phyloP scores from a whole-genome alignment of 35 echinoderm and acorn worm species.

The Patiria miniata region DNA sequence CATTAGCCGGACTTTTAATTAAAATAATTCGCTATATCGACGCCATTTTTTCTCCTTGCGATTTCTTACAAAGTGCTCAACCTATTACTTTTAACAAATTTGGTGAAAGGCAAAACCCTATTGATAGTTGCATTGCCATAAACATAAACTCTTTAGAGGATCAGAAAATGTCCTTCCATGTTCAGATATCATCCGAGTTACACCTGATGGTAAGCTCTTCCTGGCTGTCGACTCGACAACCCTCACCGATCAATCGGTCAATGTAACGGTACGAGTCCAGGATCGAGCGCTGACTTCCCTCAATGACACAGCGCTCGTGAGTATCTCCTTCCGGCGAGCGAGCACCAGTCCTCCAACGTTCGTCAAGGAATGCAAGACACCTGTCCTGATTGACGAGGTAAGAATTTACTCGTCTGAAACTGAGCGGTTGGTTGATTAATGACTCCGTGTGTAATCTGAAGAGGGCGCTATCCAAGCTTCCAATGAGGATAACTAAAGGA shows the following conservation, averaged over 20 bases:
- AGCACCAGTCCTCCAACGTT: background rate
- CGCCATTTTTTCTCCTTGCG: too few relatives aligned
- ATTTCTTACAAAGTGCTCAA: too few relatives aligned
- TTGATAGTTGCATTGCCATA: too few relatives aligned
- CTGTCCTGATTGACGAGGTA: background rate
- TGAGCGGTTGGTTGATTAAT: too few relatives aligned
- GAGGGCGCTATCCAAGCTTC: too few relatives aligned
- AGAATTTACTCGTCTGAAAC: background rate
- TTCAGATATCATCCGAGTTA: background rate
- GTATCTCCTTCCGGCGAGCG: background rate
- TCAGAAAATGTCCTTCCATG: background rate
- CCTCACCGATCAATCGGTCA: background rate
- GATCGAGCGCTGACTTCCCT: background rate
- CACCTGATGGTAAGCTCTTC: background rate
- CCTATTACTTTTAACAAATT: too few relatives aligned
- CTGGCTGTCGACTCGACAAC: background rate
- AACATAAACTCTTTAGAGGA: too few relatives aligned
- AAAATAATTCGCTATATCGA: too few relatives aligned
- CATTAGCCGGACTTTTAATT: too few relatives aligned
- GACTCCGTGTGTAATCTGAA: too few relatives aligned
- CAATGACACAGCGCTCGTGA: conserved; percentile 2
- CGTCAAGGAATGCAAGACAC: background rate
- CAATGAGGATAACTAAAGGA: too few relatives aligned
- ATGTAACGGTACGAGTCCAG: background rate
- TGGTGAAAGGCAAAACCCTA: too few relatives aligned